Base-by-base conservation (phyloP, 2,888 invertebrate genomes). In the Urechis unicinctus region DNA sequence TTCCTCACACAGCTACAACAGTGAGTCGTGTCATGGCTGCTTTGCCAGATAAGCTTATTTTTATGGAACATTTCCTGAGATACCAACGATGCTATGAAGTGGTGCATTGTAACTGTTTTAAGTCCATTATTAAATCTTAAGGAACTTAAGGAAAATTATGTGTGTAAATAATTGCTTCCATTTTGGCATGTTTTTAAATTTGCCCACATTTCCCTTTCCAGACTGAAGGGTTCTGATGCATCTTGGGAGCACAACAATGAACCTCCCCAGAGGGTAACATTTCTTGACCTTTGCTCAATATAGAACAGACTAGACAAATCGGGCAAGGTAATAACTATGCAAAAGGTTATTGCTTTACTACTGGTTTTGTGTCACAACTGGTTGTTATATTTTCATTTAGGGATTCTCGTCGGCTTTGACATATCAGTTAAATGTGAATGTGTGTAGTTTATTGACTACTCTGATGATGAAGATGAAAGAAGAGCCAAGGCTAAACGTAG, bases 401-500 rank as follows among this genome's bases (percentile, higher is more conserved):
- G 17, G 41, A 36, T 13, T 24, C n/a, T n/a, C n/a, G n/a, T n/a
- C n/a, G n/a, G n/a, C n/a, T n/a, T n/a, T n/a, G n/a, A 13, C n/a
- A 21, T 28, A 0, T 52, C 3, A 45, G 13, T 17, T 9, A 13
- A 9, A 21, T 52, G 4, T 26, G 22, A 31, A 3, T 41, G 21
- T 54, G n/a, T 44, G 5, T 47, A 60, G 60, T 58, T 83, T 61
- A 65, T 85, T 1, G 91, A 91, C 30, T 92, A 84, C 77, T 94
- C 93, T 0, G 93, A 93, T 73, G 94, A 94, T 72, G 94, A 94
- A 68, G 84, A 86, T 58, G 93, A 93, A 70, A 81, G 84, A 57
- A 60, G 57, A 48, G 76, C 77, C 26, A 67, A 67, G 47, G 52
- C 50, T 2, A 58, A 58, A 50, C 52, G 44, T 3, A 22, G 55